Percentiles rank a stretch among this genome's conserved stretches.
These are phyloP conservation scores for Camptogramma bilineatum DNA, from an alignment of 2,888 invertebrate genomes.

Conservation along the genomic window DNA sequence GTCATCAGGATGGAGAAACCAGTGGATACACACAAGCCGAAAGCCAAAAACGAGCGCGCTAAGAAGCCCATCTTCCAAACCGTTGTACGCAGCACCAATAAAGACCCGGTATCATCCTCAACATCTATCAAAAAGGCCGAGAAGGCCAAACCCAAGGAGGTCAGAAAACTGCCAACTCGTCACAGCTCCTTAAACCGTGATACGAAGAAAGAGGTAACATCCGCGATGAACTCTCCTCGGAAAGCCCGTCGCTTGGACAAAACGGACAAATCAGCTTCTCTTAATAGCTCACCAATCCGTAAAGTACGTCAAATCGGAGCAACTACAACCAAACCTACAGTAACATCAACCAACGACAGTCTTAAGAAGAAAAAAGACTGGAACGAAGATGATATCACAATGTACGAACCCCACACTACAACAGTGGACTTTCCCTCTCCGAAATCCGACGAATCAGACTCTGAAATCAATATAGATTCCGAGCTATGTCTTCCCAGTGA, in stretches of 20 bases:
- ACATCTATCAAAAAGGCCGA: slow-evolving; percentile 61
- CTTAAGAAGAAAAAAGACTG: slow-evolving; percentile 74
- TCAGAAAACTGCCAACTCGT: slow-evolving; percentile 69
- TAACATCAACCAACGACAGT: slow-evolving; percentile 74
- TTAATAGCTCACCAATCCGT: slow-evolving; percentile 80
- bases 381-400: slow-evolving; percentile 77
- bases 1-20: slow-evolving; percentile 72
- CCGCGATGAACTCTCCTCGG: slow-evolving; percentile 75
- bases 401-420: slow-evolving; percentile 82
- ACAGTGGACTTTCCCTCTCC: slow-evolving; percentile 70
- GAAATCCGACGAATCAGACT: slow-evolving; percentile 78
- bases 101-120: slow-evolving; percentile 70
- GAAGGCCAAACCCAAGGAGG: slow-evolving; percentile 65
- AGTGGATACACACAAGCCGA: slow-evolving; percentile 61
- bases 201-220: slow-evolving; percentile 70
- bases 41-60: slow-evolving; percentile 64
- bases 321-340: slow-evolving; percentile 59
- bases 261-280: slow-evolving; percentile 74
- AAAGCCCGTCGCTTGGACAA: slow-evolving; percentile 80
- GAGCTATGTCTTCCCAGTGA: slow-evolving; percentile 78
- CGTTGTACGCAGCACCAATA: slow-evolving; percentile 70
- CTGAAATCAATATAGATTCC: slow-evolving; percentile 73
- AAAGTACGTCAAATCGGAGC: slow-evolving; percentile 77
- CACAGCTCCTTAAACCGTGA: slow-evolving; percentile 78
- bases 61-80: slow-evolving; percentile 78